Percentiles rank a stretch among this genome's conserved stretches.
These are phyloP conservation scores for Sycophila texana DNA, from an alignment of 2,888 invertebrate genomes.

Conservation along the genomic window DNA sequence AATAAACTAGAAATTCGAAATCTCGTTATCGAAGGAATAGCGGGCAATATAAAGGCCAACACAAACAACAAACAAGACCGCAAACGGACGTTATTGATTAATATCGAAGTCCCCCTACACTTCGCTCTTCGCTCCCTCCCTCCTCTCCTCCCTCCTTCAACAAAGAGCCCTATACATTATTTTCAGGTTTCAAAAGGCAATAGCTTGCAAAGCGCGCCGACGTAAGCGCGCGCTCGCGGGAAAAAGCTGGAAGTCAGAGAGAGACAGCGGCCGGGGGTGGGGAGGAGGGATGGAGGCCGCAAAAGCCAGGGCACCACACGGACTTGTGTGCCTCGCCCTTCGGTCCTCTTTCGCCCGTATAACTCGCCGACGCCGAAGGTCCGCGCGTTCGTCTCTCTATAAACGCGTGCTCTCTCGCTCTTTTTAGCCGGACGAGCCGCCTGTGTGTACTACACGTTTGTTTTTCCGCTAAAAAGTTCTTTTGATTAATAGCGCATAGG, in stretches of 20 bases:
- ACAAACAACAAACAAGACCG: slow-evolving; percentile 48
- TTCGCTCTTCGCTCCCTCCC: slow-evolving; percentile 18
- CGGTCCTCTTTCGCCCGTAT: slow-evolving; percentile 26
- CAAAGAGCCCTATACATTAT: slow-evolving; percentile 51
- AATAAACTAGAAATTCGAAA: not conserved
- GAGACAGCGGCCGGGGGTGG: not conserved
- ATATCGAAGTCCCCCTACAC: slow-evolving; percentile 47
- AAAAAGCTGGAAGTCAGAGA: slow-evolving; percentile 41
- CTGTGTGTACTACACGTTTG: slow-evolving; percentile 52
- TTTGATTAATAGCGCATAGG: slow-evolving; percentile 70
- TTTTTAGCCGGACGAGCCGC: not conserved
- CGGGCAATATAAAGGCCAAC: slow-evolving; percentile 4
- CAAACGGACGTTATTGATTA: slow-evolving; percentile 54
- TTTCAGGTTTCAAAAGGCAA: slow-evolving; percentile 54
- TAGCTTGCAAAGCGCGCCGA: slow-evolving; percentile 54
- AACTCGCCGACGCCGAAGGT: slow-evolving; percentile 14
- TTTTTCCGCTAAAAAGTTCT: slow-evolving; percentile 64
- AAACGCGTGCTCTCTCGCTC: slow-evolving; percentile 9
- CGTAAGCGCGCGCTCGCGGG: slow-evolving; percentile 46
- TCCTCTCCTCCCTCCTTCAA: slow-evolving; percentile 3
- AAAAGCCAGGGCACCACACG: slow-evolving; percentile 44
- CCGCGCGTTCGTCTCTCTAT: slow-evolving; percentile 12
- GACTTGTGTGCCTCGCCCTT: slow-evolving; percentile 40
- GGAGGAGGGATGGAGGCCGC: slow-evolving; percentile 28
- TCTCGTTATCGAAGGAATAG: slow-evolving; percentile 22